Conservation (phyloP, 2,888 invertebrate genomes). For the Drosophila siamana region DNA sequence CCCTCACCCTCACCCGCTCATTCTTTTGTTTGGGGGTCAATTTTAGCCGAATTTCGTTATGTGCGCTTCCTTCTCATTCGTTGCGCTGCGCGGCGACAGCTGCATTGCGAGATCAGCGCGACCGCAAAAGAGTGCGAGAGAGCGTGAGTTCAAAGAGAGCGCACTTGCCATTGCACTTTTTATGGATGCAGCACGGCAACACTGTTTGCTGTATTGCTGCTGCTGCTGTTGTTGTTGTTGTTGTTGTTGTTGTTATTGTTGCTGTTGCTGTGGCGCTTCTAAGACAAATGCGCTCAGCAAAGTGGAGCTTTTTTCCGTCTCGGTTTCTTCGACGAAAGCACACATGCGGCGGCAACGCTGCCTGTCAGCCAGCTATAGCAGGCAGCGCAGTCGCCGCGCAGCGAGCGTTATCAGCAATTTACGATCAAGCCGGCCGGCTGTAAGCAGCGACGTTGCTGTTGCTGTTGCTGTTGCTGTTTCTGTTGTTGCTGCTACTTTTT, state of each 20-base stretch:
- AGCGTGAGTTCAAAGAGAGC: neutral
- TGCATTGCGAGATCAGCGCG: conserved; percentile 16
- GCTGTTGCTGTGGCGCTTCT: conserved; percentile 1
- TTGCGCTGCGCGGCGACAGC: conserved; percentile 4
- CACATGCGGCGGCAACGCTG: conserved; percentile 1
- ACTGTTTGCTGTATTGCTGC: no score
- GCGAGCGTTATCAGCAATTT: conserved; percentile 67
- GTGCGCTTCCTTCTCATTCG: conserved; percentile 5
- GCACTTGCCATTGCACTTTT: conserved; percentile 1
- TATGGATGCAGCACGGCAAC: conserved; percentile 8
- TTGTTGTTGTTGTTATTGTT: neutral
- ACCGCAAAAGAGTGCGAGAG: neutral
- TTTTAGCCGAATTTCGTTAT: conserved; percentile 5
- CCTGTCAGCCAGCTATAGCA: conserved; percentile 11
- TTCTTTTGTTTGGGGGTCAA: conserved; percentile 5
- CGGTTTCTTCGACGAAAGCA: neutral
- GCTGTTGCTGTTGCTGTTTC: neutral
- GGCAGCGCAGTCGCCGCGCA: conserved; percentile 1
- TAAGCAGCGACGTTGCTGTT: conserved; percentile 30
- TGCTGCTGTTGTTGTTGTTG: neutral
- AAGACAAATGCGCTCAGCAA: neutral
- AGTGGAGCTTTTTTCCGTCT: conserved; percentile 9
- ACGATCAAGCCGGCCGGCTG: conserved; percentile 56
- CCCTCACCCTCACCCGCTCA: neutral
- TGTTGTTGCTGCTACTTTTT: conserved; percentile 35